phyloP scores from a whole-genome alignment of 2,113 vertebrate species.

The Xerus inauris region DNA sequence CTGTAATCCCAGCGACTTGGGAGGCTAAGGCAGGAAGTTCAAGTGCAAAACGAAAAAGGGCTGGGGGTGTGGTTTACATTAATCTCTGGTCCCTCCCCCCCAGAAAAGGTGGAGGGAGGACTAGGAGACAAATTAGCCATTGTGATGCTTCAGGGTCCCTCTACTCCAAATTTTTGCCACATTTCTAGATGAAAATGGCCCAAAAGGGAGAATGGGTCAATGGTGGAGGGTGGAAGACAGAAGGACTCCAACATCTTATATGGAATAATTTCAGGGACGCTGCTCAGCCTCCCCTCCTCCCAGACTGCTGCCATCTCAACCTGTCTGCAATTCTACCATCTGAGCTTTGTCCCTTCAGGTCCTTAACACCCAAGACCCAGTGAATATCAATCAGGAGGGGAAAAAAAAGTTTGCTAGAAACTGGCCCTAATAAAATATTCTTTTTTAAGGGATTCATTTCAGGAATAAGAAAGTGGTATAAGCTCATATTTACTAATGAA shows the following conservation, averaged over 20 bases:
- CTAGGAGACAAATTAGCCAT: neutral
- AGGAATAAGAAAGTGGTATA: neutral
- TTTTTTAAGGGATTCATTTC: neutral
- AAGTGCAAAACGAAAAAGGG: too few species aligned
- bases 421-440: neutral
- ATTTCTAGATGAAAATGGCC: neutral
- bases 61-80: too few species aligned
- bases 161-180: neutral
- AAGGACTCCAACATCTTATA: rapidly evolving
- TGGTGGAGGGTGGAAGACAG: rapidly evolving
- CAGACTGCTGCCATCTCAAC: neutral
- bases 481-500: neutral
- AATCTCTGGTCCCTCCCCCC: too few species aligned
- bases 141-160: neutral
- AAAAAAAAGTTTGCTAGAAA: neutral
- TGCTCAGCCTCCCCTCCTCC: neutral
- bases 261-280: rapidly evolving
- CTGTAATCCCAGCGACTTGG: too few species aligned
- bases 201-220: neutral
- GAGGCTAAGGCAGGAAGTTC: too few species aligned
- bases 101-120: neutral
- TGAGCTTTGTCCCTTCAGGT: neutral
- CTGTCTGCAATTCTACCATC: neutral
- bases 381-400: neutral
- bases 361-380: neutral